Conservation (phyloP, 2,888 invertebrate species). For the Sinohyriopsis cumingii region DNA sequence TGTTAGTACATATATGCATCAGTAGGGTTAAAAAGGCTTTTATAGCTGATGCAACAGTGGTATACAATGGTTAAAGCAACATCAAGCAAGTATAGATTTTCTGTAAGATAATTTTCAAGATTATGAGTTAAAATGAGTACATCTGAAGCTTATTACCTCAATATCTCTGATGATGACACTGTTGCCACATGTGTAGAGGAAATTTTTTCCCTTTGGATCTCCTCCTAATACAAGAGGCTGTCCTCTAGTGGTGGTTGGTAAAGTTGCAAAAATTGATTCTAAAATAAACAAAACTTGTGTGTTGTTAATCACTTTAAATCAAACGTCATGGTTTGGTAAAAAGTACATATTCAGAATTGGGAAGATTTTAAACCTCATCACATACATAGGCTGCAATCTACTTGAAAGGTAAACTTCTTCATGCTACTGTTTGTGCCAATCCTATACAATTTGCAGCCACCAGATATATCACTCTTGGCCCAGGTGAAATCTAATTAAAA, state of each 20-base stretch:
- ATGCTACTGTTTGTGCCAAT: too few species aligned
- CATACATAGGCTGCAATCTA: too few species aligned
- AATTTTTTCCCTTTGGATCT: slow-evolving; percentile 97
- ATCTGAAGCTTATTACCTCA: slow-evolving; percentile 76
- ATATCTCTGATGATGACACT: slow-evolving; percentile 98
- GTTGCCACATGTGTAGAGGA: slow-evolving; percentile 97
- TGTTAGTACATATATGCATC: too few species aligned
- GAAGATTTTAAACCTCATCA: too few species aligned
- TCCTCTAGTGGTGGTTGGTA: slow-evolving; percentile 95
- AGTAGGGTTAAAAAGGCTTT: too few species aligned
- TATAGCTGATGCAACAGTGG: too few species aligned
- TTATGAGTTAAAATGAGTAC: too few species aligned
- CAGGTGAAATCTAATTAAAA: too few species aligned
- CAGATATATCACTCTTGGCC: too few species aligned
- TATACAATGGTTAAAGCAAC: neutral
- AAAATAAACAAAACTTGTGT: slow-evolving; percentile 39
- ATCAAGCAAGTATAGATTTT: neutral
- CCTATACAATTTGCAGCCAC: too few species aligned
- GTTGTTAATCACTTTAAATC: neutral
- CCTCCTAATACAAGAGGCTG: slow-evolving; percentile 94
- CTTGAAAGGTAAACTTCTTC: too few species aligned
- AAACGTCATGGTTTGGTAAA: neutral
- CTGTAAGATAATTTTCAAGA: too few species aligned
- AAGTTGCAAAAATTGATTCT: slow-evolving; percentile 82
- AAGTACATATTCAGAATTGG: neutral